These are phyloP conservation scores for Pseudorasbora parva DNA, from an alignment of 2,113 vertebrate species.

Conservation along the genomic window DNA sequence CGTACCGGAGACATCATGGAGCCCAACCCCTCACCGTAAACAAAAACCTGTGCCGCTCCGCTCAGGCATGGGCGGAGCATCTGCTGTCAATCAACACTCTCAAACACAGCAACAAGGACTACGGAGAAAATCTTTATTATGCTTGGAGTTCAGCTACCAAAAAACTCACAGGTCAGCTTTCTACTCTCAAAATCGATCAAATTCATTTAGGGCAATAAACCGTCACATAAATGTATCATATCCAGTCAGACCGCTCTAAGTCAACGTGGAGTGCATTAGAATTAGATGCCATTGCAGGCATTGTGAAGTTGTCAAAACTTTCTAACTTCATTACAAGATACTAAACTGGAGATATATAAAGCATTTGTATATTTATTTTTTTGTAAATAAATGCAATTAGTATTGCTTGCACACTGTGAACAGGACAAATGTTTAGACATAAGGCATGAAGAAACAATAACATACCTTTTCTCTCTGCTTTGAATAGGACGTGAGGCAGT, in stretches of 20 bases:
- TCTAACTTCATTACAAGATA: not conserved
- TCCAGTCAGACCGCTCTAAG: not conserved
- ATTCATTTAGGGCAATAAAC: not conserved
- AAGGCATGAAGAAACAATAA: not conserved
- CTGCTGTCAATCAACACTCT: conserved; percentile 59
- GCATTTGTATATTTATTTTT: not conserved
- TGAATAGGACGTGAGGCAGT: conserved; percentile 54
- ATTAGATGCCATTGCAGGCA: not conserved
- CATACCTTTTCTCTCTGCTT: not conserved
- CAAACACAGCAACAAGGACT: conserved; percentile 61
- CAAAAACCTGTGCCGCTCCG: conserved; percentile 53
- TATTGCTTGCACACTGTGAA: not conserved
- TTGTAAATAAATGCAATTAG: not conserved
- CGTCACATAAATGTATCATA: not conserved
- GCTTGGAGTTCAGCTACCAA: conserved; percentile 59
- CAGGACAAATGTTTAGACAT: too few relatives aligned
- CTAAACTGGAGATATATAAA: not conserved
- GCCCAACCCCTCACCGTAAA: conserved; percentile 59
- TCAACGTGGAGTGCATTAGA: not conserved
- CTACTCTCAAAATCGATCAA: not conserved
- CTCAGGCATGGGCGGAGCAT: conserved; percentile 67
- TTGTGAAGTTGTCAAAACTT: not conserved
- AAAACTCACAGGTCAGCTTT: conserved; percentile 36
- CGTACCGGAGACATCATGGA: conserved; percentile 60
- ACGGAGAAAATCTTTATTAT: conserved; percentile 70